Evolutionary conservation across 1,140 invertebrate species (phyloP).

Genomic region (Papilio machaon): DNA sequence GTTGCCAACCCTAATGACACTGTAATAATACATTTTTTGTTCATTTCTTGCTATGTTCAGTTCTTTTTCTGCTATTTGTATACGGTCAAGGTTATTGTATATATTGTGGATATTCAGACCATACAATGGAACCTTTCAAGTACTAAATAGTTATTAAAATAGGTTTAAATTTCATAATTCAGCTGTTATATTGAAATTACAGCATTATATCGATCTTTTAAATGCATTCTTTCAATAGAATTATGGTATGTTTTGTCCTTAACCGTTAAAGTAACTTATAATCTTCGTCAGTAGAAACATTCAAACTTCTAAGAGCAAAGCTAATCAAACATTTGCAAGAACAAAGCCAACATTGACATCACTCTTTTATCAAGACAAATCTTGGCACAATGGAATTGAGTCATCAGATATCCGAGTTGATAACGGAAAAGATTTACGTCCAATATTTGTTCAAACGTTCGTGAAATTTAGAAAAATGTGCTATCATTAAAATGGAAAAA

Average conservation of each 20-base stretch:
- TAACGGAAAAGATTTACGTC: not conserved
- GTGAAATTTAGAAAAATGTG: not conserved
- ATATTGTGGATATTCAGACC: not conserved
- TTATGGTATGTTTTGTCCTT: too few relatives aligned
- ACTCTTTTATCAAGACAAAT: not conserved
- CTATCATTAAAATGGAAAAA: not conserved
- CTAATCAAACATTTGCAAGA: not conserved
- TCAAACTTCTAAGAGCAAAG: not conserved
- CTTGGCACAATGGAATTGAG: not conserved
- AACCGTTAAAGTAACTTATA: too few relatives aligned
- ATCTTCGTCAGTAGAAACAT: not conserved
- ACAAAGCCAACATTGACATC: not conserved
- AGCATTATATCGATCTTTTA: not conserved
- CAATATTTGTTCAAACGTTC: not conserved
- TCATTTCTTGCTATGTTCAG: slow-evolving; percentile 8
- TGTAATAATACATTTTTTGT: slow-evolving; percentile 21
- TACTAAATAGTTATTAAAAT: not conserved
- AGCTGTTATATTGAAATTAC: not conserved
- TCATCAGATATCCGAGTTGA: not conserved
- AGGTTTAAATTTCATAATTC: not conserved
- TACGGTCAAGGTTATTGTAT: not conserved
- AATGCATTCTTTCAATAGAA: too few relatives aligned
- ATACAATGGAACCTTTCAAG: not conserved
- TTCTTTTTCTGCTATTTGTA: slow-evolving; percentile 15
- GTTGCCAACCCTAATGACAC: not conserved